Evolutionary conservation across 1,140 invertebrate species (phyloP), one percentile per base, ranked within the genome.

Genomic region (Conus betulinus): DNA sequence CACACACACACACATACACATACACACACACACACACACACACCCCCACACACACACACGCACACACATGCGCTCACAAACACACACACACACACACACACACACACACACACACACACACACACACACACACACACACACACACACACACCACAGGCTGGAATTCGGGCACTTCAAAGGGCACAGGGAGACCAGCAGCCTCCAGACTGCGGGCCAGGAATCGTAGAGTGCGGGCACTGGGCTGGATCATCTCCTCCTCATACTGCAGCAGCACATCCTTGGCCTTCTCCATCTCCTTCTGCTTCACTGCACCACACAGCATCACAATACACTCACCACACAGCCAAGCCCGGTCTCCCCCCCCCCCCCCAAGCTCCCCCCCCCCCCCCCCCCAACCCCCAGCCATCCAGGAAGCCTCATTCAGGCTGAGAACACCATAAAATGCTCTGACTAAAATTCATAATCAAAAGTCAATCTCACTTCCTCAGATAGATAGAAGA

Each of bases 161-260:
- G 20, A 63, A 84, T 0, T 87, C 87, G 8, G 97, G 97, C 11
- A 97, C 94, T 3, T 96, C 94, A 92, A 98, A 98, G 3, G 97
- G 97, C 60, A 98, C 96, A 6, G 96, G 90, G 76, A 96, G 94
- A 57, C 97, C 96, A 90, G 97, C 96, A 51, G 95, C 95, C 91
- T 96, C 95, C 17, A 98, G 95, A 92, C 97, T 96, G 39, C 96
- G 95, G 0, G 96, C 97, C 11, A 98, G 95, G 53, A 95, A 95
- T 11, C 93, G 91, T 0, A 98, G 95, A 93, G 98, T 98, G 25
- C 96, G 92, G 85, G 97, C 96, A 51, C 96, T 96, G 1, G 97
- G 97, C 57, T 96, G 94, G 85, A 97, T 95, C 89, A 97, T 96
- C 92, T 98, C 97, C 94, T 98, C 97, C 95, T 98, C 97, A 95